phyloP scores from a whole-genome alignment of 2,113 vertebrate genomes.

The Callorhinus ursinus region DNA sequence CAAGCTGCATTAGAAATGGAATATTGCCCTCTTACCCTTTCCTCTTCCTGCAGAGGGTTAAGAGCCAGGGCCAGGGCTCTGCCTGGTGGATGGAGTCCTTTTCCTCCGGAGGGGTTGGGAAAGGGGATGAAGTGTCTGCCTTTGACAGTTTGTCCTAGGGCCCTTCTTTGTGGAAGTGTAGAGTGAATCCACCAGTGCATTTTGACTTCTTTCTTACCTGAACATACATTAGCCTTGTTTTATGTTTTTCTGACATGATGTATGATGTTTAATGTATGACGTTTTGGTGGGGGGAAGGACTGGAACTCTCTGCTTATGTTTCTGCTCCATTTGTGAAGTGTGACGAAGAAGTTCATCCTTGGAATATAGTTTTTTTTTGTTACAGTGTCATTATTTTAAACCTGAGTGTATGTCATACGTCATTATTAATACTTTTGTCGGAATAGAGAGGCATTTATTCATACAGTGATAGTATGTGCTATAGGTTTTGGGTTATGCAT shows the following conservation, averaged over 20 bases:
- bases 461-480: not conserved
- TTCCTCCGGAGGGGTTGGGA: not conserved
- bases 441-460: not conserved
- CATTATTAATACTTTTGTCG: slow-evolving; percentile 32
- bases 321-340: not conserved
- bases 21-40: too few relatives aligned
- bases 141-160: not conserved
- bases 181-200: not conserved
- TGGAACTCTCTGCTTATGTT: not conserved
- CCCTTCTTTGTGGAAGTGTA: not conserved
- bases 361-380: not conserved
- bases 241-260: not conserved
- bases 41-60: too few relatives aligned
- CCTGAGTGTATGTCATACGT: not conserved
- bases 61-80: not conserved
- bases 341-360: not conserved
- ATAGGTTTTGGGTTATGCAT: not conserved
- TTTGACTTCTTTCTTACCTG: not conserved
- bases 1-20: not conserved
- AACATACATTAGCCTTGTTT: not conserved
- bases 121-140: not conserved
- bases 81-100: not conserved
- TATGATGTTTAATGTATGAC: not conserved
- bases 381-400: not conserved
- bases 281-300: not conserved